These are phyloP conservation scores for Acrossocheilus wenchowensis DNA, from an alignment of 2,797 vertebrate species.

Conservation along the genomic window DNA sequence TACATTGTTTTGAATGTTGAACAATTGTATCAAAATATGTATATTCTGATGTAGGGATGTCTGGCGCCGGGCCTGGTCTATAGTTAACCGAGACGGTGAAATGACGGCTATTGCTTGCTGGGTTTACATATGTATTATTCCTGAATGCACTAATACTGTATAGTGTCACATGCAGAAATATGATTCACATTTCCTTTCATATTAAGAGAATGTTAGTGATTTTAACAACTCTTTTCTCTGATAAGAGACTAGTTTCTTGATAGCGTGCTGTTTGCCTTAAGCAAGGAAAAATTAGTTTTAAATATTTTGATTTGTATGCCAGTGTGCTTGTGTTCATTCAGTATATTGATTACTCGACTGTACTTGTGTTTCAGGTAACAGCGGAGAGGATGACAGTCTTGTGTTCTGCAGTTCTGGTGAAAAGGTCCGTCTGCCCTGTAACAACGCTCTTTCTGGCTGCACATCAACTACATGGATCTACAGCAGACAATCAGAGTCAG, in stretches of 20 bases:
- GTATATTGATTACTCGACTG: not conserved
- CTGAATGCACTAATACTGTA: not conserved
- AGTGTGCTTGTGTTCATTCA: not conserved
- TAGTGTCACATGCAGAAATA: not conserved
- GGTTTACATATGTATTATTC: not conserved
- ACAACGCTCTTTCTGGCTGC: not conserved
- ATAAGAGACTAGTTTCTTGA: not conserved
- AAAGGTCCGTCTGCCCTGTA: not conserved
- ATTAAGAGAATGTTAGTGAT: not conserved
- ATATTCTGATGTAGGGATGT: no score
- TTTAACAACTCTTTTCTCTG: not conserved
- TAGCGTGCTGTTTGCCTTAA: not conserved
- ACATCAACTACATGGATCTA: slow-evolving; percentile 17
- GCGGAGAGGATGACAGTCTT: accelerated
- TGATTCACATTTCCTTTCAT: not conserved
- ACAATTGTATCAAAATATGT: no score
- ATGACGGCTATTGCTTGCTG: no score
- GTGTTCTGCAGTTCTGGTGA: not conserved
- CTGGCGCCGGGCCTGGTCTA: no score
- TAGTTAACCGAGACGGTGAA: no score
- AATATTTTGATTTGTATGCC: not conserved
- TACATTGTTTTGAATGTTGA: no score
- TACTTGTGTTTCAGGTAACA: not conserved
- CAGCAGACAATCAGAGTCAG: accelerated
- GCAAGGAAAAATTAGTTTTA: not conserved